A percentile compares a stretch with the other conserved stretches of the same genome.
phyloP scores from a whole-genome alignment of 2,888 invertebrate genomes.

The Drosophila phalerata region DNA sequence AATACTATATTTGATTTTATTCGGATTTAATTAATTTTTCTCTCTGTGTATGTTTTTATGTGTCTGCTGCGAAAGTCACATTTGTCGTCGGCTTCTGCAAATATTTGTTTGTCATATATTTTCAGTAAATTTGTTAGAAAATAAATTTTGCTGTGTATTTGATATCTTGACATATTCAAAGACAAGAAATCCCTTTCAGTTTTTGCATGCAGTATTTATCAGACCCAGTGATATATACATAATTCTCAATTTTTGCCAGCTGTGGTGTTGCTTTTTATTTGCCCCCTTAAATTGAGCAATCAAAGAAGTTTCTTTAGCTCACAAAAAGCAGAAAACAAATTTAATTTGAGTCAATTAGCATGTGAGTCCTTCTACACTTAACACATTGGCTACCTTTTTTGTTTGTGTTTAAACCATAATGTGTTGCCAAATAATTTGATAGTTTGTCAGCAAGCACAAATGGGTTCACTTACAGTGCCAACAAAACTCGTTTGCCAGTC shows the following conservation, averaged over 20 bases:
- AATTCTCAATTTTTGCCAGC: conserved; percentile 59
- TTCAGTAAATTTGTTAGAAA: neutral
- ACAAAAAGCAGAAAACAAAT: neutral
- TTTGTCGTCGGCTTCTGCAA: conserved; percentile 12
- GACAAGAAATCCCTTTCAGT: conserved; percentile 41
- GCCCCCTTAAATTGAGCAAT: conserved; percentile 44
- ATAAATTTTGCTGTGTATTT: neutral
- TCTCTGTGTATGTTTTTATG: neutral
- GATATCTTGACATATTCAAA: conserved; percentile 2
- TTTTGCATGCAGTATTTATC: neutral
- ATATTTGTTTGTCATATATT: conserved; percentile 43
- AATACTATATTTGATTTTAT: no score
- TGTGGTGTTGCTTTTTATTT: conserved; percentile 25
- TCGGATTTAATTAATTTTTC: no score
- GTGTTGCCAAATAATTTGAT: conserved; percentile 41
- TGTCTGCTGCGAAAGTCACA: neutral
- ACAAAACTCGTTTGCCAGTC: conserved; percentile 41
- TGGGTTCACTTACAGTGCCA: conserved; percentile 7
- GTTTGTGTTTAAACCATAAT: conserved; percentile 48
- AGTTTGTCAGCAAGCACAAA: conserved; percentile 31
- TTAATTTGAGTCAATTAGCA: conserved; percentile 50
- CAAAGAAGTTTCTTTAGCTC: conserved; percentile 35
- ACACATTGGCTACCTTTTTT: conserved; percentile 48
- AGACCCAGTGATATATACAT: conserved; percentile 41
- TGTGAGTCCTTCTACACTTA: conserved; percentile 45